Evolutionary conservation across 2,113 vertebrate species (phyloP).

Genomic region (Lamprologus speciosus): DNA sequence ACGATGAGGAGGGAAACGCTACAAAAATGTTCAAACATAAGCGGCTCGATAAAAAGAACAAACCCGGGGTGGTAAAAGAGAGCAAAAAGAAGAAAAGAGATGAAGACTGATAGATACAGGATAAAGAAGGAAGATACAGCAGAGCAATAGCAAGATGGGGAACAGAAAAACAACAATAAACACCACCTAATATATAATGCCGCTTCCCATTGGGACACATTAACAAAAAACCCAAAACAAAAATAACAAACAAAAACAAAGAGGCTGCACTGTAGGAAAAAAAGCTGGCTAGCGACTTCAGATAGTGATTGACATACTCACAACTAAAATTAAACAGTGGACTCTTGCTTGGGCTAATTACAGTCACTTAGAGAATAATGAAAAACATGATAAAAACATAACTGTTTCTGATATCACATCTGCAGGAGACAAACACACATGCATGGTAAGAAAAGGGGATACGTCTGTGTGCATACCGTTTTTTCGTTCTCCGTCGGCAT

Average conservation of each 20-base stretch:
- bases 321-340: background rate
- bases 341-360: background rate
- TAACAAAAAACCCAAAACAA: background rate
- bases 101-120: background rate
- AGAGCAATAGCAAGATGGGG: background rate
- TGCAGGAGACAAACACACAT: background rate
- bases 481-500: slow-evolving; percentile 93
- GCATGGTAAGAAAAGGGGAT: background rate
- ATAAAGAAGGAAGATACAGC: background rate
- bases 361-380: background rate
- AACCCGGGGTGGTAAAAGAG: background rate
- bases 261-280: background rate
- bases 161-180: background rate
- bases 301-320: background rate
- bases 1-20: background rate
- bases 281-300: background rate
- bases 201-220: background rate
- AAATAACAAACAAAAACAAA: background rate
- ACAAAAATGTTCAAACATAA: background rate
- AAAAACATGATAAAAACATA: background rate
- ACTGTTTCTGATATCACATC: background rate
- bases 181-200: background rate
- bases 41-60: background rate
- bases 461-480: slow-evolving; percentile 72
- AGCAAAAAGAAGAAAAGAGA: background rate